Conservation (phyloP, 1,140 invertebrate genomes). For the Calycopis cecrops region DNA sequence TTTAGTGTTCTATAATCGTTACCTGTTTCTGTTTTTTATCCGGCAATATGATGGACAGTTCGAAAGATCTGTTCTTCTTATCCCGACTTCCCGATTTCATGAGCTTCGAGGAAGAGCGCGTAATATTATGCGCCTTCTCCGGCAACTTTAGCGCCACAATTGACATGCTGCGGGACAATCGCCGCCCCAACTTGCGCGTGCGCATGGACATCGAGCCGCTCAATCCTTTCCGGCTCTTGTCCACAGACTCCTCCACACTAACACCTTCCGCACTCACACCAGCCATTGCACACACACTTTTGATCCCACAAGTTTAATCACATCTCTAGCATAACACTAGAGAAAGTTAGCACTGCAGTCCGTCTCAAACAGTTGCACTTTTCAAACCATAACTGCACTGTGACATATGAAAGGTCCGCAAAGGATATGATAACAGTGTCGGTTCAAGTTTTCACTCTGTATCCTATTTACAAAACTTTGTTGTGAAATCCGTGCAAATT, state of each 20-base stretch:
- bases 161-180: slow-evolving; percentile 74
- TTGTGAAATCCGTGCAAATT: background rate
- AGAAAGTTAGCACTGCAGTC: slow-evolving; percentile 54
- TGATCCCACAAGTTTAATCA: slow-evolving; percentile 47
- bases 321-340: slow-evolving; percentile 46
- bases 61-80: slow-evolving; percentile 65
- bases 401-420: slow-evolving; percentile 46
- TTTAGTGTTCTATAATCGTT: slow-evolving; percentile 20
- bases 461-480: slow-evolving; percentile 1
- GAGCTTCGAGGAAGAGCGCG: slow-evolving; percentile 55
- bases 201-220: slow-evolving; percentile 67
- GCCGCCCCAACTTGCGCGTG: slow-evolving; percentile 69
- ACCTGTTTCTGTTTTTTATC: slow-evolving; percentile 77
- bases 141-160: slow-evolving; percentile 74
- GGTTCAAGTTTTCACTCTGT: slow-evolving; percentile 31
- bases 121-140: slow-evolving; percentile 66
- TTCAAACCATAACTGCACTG: slow-evolving; percentile 51
- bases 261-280: slow-evolving; percentile 55
- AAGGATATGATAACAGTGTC: slow-evolving; percentile 58
- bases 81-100: slow-evolving; percentile 50
- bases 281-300: slow-evolving; percentile 57
- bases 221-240: slow-evolving; percentile 47
- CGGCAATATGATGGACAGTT: slow-evolving; percentile 74
- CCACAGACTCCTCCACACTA: slow-evolving; percentile 36
- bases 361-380: slow-evolving; percentile 44